Evolutionary conservation across 2,888 invertebrate genomes (phyloP).

Genomic region (Ophraella communa): DNA sequence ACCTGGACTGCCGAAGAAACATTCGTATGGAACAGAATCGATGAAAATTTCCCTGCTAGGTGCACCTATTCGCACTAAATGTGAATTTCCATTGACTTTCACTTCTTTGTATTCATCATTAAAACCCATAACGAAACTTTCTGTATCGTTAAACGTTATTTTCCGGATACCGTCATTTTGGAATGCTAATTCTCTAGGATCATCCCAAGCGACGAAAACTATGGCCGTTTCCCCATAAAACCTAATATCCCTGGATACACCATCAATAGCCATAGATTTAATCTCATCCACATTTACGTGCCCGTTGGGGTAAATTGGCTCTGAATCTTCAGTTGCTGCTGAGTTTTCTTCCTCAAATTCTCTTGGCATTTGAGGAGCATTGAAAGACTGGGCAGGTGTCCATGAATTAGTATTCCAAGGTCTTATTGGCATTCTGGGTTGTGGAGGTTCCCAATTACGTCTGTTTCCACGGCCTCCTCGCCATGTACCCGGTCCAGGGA

Average conservation of each 20-base stretch:
- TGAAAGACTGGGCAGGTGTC: no score
- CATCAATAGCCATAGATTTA: slow-evolving; percentile 83
- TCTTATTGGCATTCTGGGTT: slow-evolving; percentile 22
- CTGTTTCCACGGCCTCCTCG: slow-evolving; percentile 53
- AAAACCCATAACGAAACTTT: slow-evolving; percentile 67
- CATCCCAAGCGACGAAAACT: slow-evolving; percentile 84
- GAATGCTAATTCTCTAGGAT: slow-evolving; percentile 85
- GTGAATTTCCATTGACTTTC: slow-evolving; percentile 73
- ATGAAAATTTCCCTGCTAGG: slow-evolving; percentile 91
- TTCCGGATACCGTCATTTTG: slow-evolving; percentile 75
- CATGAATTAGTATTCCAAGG: slow-evolving; percentile 44
- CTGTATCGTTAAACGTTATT: slow-evolving; percentile 79
- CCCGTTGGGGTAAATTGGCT: slow-evolving; percentile 6
- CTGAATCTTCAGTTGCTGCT: slow-evolving; percentile 4
- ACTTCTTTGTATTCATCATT: slow-evolving; percentile 78
- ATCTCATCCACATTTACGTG: slow-evolving; percentile 71
- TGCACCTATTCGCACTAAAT: slow-evolving; percentile 86
- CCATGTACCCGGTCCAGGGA: slow-evolving; percentile 26
- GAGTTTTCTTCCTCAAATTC: not conserved
- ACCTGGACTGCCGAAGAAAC: slow-evolving; percentile 90
- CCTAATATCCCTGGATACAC: slow-evolving; percentile 78
- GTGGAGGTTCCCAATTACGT: slow-evolving; percentile 52
- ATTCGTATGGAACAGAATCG: slow-evolving; percentile 88
- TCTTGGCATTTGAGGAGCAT: no score
- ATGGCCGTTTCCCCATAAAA: slow-evolving; percentile 87